Evolutionary conservation across 2,113 vertebrate species (phyloP), one percentile per base, ranked within the genome.

Genomic region (Tympanuchus pallidicinctus): DNA sequence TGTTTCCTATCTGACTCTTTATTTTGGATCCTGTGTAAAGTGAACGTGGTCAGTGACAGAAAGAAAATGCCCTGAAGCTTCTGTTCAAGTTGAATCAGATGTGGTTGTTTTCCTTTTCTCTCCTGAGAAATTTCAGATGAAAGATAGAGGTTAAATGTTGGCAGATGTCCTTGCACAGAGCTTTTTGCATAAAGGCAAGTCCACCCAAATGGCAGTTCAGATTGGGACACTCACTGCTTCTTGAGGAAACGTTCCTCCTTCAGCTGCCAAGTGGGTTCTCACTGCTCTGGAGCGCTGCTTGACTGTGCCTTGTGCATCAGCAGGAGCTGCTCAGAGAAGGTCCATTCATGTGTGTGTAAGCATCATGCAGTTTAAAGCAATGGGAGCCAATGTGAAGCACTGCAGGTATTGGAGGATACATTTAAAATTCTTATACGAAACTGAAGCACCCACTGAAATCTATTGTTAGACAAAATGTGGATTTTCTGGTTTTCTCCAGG

Each of bases 81-180:
- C 19, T 45, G 47, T 32, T 71, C n/a, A 19, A 0, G 54, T 56
- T 1, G 1, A 59, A 71, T 28, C 20, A 11, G 25, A 16, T 2
- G 14, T 2, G 13, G 20, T 36, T 0, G 0, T 9, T 85, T 34
- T 52, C 2, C 3, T 0, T 36, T 52, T 59, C 84, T 34, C 38
- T 52, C 3, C 0, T 3, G 48, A 43, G 28, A 19, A 38, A 42
- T 72, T 70, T n/a, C 54, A 28, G 54, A 19, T 18, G 6, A 7
- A 21, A 69, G 25, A 2, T 1, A 10, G 2, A 70, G 34, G 22
- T 24, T 73, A 5, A 86, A 30, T 20, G 6, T 4, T 32, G 45
- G 45, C 64, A 66, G 28, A 18, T 86, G 40, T 40, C 40, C 40
- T 40, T 40, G 40, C 40, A 40, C 40, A 40, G 40, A 40, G 40